These are phyloP conservation scores for Holotrichia oblita DNA, from an alignment of 1,140 invertebrate genomes.

Conservation along the genomic window DNA sequence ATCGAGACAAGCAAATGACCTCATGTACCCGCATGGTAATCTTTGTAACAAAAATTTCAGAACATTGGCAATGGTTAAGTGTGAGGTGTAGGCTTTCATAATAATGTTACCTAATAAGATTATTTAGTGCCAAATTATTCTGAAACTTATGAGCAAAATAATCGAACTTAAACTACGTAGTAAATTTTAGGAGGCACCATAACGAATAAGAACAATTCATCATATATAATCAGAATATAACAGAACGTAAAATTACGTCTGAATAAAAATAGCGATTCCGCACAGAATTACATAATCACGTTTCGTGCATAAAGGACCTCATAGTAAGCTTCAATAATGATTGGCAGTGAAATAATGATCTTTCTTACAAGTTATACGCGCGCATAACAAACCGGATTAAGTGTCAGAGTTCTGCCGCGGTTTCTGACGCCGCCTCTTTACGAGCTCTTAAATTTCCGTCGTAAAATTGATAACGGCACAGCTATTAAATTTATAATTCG, in stretches of 20 bases:
- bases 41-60: no score
- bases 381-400: slow-evolving; percentile 16
- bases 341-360: slow-evolving; percentile 10
- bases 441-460: slow-evolving; percentile 5
- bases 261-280: background rate
- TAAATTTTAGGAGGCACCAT: no score
- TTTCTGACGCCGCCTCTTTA: slow-evolving; percentile 10
- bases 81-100: no score
- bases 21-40: no score
- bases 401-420: background rate
- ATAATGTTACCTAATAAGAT: background rate
- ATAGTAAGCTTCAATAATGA: background rate
- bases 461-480: slow-evolving; percentile 3
- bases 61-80: no score
- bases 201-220: no score
- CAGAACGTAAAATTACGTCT: no score
- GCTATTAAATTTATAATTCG: slow-evolving; percentile 15
- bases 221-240: no score
- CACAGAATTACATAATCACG: background rate
- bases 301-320: background rate
- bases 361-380: background rate
- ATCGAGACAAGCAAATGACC: no score
- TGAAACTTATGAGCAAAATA: background rate
- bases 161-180: no score
- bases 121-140: background rate